Percentiles rank a stretch among this genome's conserved stretches.
Evolutionary conservation across 2,113 vertebrate species (phyloP).

Genomic region (Serinus canaria): DNA sequence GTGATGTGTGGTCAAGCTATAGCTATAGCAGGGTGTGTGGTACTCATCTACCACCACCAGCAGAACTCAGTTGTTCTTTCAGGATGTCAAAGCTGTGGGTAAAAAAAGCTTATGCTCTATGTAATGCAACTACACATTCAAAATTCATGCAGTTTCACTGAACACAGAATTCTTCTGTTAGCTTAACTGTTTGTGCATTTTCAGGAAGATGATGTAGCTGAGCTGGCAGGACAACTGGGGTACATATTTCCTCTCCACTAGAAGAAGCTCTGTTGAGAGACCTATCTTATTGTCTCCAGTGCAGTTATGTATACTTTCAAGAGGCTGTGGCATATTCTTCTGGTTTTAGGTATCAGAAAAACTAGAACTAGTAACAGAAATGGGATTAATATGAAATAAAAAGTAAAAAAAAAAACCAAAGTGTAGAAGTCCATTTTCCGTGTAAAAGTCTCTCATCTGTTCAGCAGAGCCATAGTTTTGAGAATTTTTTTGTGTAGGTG

Average conservation of each 20-base stretch:
- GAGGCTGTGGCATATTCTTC: neutral
- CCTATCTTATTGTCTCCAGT: neutral
- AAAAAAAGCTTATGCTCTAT: neutral
- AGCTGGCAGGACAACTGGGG: neutral
- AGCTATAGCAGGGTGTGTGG: neutral
- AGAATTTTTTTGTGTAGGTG: neutral
- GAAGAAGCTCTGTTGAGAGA: neutral
- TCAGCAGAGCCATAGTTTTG: neutral
- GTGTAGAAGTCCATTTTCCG: neutral
- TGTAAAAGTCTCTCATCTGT: neutral
- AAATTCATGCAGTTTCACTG: neutral
- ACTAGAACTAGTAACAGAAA: neutral
- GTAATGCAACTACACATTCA: neutral
- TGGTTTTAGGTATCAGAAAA: neutral
- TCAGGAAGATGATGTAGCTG: neutral
- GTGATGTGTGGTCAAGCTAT: neutral
- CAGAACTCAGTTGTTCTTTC: neutral
- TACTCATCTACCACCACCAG: neutral
- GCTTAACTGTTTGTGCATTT: neutral
- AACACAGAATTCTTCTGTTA: accelerated
- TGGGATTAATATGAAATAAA: neutral
- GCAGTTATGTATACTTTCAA: neutral
- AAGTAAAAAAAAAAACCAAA: neutral
- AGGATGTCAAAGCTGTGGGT: neutral
- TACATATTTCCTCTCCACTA: accelerated